Conservation (phyloP, 2,113 vertebrate species). For the Anolis carolinensis region DNA sequence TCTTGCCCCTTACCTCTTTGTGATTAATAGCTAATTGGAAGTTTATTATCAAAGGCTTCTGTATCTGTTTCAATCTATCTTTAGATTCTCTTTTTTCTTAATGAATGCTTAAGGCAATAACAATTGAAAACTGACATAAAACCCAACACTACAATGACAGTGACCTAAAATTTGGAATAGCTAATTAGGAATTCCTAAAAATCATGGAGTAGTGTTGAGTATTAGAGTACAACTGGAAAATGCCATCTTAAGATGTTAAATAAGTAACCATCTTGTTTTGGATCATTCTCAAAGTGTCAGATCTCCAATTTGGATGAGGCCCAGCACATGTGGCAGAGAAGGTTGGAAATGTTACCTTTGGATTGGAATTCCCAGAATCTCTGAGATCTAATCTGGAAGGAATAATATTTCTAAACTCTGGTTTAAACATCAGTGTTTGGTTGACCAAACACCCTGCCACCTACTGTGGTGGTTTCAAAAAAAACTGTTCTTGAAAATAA, state of each 20-base stretch:
- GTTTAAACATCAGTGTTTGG: too few species aligned
- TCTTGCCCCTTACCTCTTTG: background rate
- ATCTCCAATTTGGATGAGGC: too few species aligned
- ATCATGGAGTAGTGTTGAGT: background rate
- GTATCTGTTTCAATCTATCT: background rate
- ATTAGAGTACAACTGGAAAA: background rate
- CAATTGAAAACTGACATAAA: background rate
- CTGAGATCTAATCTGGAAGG: too few species aligned
- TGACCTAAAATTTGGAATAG: background rate
- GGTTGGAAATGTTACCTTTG: too few species aligned
- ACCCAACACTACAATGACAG: background rate
- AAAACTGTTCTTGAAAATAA: too few species aligned
- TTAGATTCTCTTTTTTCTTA: background rate
- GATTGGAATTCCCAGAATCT: too few species aligned
- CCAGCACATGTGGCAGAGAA: too few species aligned
- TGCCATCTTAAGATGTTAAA: background rate
- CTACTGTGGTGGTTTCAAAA: too few species aligned
- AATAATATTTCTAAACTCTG: too few species aligned
- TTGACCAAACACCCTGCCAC: too few species aligned
- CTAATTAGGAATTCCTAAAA: background rate
- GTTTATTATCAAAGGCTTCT: background rate
- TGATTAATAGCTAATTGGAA: background rate
- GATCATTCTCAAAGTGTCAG: too few species aligned
- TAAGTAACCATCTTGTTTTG: too few species aligned
- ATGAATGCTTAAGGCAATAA: background rate